Evolutionary conservation across 1,140 invertebrate genomes (phyloP).

Genomic region (Drosophila carrolli): DNA sequence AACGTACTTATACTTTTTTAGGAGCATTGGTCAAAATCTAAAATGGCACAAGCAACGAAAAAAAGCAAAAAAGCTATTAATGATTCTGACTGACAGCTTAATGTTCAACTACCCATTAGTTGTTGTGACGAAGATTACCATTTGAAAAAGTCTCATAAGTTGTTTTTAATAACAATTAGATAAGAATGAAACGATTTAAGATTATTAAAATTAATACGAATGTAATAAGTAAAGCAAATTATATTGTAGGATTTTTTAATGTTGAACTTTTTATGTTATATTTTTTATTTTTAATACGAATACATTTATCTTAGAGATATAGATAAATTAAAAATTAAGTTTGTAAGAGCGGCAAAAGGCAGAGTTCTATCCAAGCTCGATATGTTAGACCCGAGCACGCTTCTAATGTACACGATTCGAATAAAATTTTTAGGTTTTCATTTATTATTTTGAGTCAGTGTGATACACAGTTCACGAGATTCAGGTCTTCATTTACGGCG

Average conservation of each 20-base stretch:
- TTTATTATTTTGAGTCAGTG: no score
- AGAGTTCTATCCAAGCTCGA: no score
- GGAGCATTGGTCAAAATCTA: slow-evolving; percentile 83
- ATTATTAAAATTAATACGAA: slow-evolving; percentile 47
- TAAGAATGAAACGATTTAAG: slow-evolving; percentile 19
- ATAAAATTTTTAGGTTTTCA: no score
- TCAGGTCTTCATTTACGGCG: no score
- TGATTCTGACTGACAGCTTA: slow-evolving; percentile 83
- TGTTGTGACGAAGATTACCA: slow-evolving; percentile 46
- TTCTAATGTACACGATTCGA: no score
- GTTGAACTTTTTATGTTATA: slow-evolving; percentile 65
- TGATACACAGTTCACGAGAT: no score
- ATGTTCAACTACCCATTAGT: slow-evolving; percentile 38
- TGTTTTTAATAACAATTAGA: no score
- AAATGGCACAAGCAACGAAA: slow-evolving; percentile 75
- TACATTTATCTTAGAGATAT: slow-evolving; percentile 47
- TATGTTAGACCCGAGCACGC: no score
- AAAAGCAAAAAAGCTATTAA: slow-evolving; percentile 81
- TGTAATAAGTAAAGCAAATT: slow-evolving; percentile 48
- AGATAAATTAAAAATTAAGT: background rate
- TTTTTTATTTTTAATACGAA: slow-evolving; percentile 72
- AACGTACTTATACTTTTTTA: slow-evolving; percentile 10
- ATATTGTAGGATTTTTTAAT: slow-evolving; percentile 57
- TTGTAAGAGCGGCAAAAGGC: no score
- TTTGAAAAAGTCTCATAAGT: slow-evolving; percentile 4